phyloP scores from a whole-genome alignment of 2,888 invertebrate genomes.

The Ligdia adustata region DNA sequence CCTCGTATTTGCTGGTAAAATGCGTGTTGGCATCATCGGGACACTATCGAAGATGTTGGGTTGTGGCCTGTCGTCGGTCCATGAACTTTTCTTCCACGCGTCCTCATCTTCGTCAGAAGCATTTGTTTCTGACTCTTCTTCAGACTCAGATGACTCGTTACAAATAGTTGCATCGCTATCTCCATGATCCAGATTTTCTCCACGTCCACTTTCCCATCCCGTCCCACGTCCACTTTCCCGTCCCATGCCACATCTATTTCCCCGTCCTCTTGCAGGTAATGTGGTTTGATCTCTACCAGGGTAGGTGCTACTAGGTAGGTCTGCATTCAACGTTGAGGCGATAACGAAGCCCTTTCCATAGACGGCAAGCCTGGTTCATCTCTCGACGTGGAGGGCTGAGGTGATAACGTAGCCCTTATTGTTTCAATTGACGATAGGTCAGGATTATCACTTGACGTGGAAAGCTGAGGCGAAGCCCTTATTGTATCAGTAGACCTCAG shows the following conservation, averaged over 20 bases:
- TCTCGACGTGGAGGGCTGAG: no score
- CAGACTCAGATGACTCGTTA: neutral
- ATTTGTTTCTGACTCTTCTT: neutral
- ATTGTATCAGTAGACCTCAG: neutral
- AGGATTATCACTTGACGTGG: neutral
- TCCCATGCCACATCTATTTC: no score
- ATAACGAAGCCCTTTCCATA: no score
- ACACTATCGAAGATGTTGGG: neutral
- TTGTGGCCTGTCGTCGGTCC: neutral
- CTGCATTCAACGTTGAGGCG: no score
- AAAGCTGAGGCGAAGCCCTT: neutral
- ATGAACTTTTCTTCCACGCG: neutral
- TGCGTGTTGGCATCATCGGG: neutral
- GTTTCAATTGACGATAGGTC: neutral
- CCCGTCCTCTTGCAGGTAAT: constrained; percentile 1
- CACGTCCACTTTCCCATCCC: neutral
- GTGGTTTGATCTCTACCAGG: no score
- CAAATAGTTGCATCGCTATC: neutral
- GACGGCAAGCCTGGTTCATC: no score
- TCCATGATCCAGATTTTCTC: no score
- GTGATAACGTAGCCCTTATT: neutral
- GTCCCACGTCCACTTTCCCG: no score
- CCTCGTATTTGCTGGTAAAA: neutral
- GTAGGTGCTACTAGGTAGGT: no score
- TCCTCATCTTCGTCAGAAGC: constrained; percentile 3